A percentile compares a stretch with the other conserved stretches of the same genome.
Conservation (phyloP, 2,888 invertebrate species). For the Bembecia ichneumoniformis region DNA sequence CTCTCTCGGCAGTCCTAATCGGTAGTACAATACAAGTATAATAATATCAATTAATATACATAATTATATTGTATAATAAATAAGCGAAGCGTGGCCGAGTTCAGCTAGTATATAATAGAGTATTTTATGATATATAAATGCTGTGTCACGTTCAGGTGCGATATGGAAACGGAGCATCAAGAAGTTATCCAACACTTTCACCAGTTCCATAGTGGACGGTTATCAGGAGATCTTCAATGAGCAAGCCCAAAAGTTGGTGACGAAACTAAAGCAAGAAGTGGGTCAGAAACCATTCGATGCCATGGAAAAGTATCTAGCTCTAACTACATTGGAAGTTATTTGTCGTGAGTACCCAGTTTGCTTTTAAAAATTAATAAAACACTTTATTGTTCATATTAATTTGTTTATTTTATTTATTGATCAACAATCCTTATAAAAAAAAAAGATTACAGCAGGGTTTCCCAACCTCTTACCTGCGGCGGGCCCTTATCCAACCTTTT, state of each 20-base stretch:
- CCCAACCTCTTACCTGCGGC: not conserved
- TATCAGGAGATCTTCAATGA: conserved; percentile 39
- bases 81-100: no score
- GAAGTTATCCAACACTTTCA: conserved; percentile 39
- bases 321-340: conserved; percentile 39
- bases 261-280: conserved; percentile 21
- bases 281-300: conserved; percentile 33
- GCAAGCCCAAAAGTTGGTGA: conserved; percentile 29
- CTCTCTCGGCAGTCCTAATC: no score
- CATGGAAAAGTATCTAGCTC: conserved; percentile 29
- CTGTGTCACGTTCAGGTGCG: conserved; percentile 16
- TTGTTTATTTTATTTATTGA: no score
- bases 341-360: conserved; percentile 33
- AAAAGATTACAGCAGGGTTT: no score
- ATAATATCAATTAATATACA: no score
- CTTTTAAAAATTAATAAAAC: not conserved
- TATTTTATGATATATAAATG: no score
- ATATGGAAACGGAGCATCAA: conserved; percentile 49
- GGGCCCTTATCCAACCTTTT: no score
- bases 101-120: no score
- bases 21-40: no score
- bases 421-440: no score
- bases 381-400: not conserved
- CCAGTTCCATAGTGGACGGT: conserved; percentile 28
- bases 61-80: no score